Conservation (phyloP, 2,113 vertebrate species). For the Rhinoderma darwinii region DNA sequence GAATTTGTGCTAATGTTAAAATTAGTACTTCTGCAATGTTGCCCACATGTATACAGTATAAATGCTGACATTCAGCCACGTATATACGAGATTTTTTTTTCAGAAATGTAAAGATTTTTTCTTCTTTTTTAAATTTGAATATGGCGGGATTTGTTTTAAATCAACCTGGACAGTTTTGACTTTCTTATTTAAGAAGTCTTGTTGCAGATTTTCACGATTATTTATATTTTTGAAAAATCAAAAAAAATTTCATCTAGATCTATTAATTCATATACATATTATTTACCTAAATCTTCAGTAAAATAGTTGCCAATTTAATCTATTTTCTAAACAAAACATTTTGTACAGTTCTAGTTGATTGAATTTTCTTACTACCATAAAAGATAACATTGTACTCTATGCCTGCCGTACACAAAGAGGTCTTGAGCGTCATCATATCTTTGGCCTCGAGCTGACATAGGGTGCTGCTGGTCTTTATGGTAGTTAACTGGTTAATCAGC, state of each 20-base stretch:
- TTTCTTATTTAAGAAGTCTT: neutral
- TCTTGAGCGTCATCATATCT: neutral
- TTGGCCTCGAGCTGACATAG: slow-evolving; percentile 29
- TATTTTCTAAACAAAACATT: too few species aligned
- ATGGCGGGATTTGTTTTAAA: neutral
- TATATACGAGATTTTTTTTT: too few species aligned
- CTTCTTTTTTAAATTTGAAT: neutral
- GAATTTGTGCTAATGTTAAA: too few species aligned
- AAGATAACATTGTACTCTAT: neutral
- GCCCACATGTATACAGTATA: too few species aligned
- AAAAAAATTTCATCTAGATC: too few species aligned
- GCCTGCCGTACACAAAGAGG: neutral
- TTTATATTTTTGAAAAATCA: too few species aligned
- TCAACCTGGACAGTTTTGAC: neutral
- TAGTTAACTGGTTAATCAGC: slow-evolving; percentile 41
- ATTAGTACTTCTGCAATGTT: too few species aligned
- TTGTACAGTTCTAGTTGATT: too few species aligned
- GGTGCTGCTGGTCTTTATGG: slow-evolving; percentile 8
- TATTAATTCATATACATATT: too few species aligned
- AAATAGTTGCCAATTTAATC: too few species aligned
- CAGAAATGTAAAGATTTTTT: neutral
- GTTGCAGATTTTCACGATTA: neutral
- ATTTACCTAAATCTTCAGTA: too few species aligned
- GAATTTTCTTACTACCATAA: neutral
- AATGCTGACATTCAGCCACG: too few species aligned